Base-by-base conservation (phyloP, 2,888 invertebrate species). In the Brachypterus glaber region DNA sequence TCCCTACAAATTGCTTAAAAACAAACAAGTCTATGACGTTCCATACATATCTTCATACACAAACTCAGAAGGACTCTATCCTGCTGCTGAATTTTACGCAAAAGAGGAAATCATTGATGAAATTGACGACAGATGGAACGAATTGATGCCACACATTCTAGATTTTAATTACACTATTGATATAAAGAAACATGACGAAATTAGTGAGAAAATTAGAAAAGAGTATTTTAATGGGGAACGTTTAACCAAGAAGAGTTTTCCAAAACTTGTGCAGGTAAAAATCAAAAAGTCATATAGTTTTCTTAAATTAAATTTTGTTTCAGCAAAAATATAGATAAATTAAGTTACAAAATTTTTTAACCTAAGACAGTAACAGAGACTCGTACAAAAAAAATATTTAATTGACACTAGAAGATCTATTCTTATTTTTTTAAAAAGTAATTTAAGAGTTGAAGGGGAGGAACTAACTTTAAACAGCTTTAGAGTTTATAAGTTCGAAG, bases 51-150 rank as follows among this genome's bases (percentile, higher is more conserved):
- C 76, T 2, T 76, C 79, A 2, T 72, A 79, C 33, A 76, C 78
- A 0, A 72, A 75, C 14, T 75, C 82, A 34, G 87, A 87, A 60
- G 86, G 86, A 37, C 66, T 82, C 13, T 83, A 79, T 51, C 82
- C 83, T 17, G 79, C 74, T 27, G 74, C 77, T 54, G 65, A 63
- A 35, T 64, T 63, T 39, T 52, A 59, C 31, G 33, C 46, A 3
- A 47, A 57, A 26, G 48, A 58, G 8, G 39, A 54, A 21, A 34
- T 47, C 37, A 44, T 64, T 26, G 41, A 52, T 7, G 52, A 58
- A 34, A 46, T 67, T 17, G 54, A 67, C 30, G 38, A 43, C 4
- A 47, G 54, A 11, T 67, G 64, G 64, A 52, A 61, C 17, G 51
- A 59, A 31, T 36, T 63, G 18, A 48, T 64, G 12, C 65, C 66